Evolutionary conservation across 2,113 vertebrate species (phyloP), one percentile per base, ranked within the genome.

Genomic region (Phrynosoma platyrhinos): DNA sequence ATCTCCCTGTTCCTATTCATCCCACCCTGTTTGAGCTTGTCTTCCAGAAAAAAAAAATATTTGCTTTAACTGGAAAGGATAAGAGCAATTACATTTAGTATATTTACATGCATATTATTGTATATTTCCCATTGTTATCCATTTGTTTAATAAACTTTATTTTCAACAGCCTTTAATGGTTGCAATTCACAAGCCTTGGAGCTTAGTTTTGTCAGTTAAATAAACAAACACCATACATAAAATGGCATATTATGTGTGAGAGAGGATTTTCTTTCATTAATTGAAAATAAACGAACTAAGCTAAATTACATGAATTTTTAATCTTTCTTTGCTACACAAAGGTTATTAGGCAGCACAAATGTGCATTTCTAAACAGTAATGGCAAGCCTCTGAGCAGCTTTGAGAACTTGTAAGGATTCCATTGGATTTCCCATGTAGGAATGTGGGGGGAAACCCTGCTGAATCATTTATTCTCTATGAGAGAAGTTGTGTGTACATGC

Each of bases 281-380:
- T 94, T 96, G 93, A 96, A 96, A 97, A 96, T 91, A 93, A 97
- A 94, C 71, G 91, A 96, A 91, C 86, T 94, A 96, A 95, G 92
- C 93, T 92, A 94, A 96, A 96, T 96, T 93, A 91, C 95, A 94
- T 93, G 87, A 93, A 91, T 89, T 78, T 92, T 95, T 95, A 96
- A 96, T 95, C 94, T 96, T 94, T 94, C 91, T 92, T 95, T 91
- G 80, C 79, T 92, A 82, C 79, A 88, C 87, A 89, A 90, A 94
- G 74, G 93, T 94, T 95, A 94, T 93, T 94, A 94, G 74, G 42
- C 0, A 75, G 79, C 92, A 47, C 88, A 94, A 94, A 36, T 88
- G 71, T 32, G 80, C 85, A 47, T 88, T 91, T 93, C 89, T 87
- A 82, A 93, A 93, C 9, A 90, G 85, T 91, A 96, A 91, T 93